Base-by-base conservation (phyloP, 92 coral and sea anemone genomes). In the Porites cylindrica region DNA sequence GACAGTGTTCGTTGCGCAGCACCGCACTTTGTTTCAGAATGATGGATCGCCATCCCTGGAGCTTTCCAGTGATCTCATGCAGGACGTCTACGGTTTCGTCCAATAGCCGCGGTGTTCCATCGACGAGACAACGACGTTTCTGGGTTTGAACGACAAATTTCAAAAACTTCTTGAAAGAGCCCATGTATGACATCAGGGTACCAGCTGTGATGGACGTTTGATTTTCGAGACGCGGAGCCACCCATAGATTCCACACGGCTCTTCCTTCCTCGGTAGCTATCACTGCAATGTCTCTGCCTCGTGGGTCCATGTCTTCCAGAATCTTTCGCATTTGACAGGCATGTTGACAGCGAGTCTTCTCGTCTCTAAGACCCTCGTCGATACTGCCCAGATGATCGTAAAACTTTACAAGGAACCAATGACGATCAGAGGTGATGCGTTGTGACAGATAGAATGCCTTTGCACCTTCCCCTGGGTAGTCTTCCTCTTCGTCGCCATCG, bases 241-340 rank as follows among this genome's bases (percentile, higher is more conserved):
- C 16, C 29, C 29, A 73, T 13, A 51, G 23, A 17, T 73, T 51
- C 77, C 77, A 73, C 2, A 73, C 77, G 62, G 77, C 77, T 2
- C 62, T 16, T 1, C 77, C 77, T 5, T 47, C 60, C 1, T 54
- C 64, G 9, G 1, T 18, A 1, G 79, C 61, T 1, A 75, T 21
- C 32, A 21, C 9, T 12, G 19, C 47, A 1, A 75, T 52, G 64
- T 53, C 79, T 16, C 20, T 75, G 2, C 64, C 78, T 18, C 10
- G 23, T 6, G 73, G 73, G 29, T 69, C 73, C 17, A 69, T 69
- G 17, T 4, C 73, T 69, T 69, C 73, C 1, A 75, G 79, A 52
- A 73, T 75, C 1, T 54, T 75, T 7, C 43, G 61, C 43, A 75
- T 59, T 18, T 75, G 66, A 9, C 26, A 47, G 29, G 77, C 77